Evolutionary conservation across 2,888 invertebrate species (phyloP), one percentile per base, ranked within the genome.

Genomic region (Oscheius sp.): DNA sequence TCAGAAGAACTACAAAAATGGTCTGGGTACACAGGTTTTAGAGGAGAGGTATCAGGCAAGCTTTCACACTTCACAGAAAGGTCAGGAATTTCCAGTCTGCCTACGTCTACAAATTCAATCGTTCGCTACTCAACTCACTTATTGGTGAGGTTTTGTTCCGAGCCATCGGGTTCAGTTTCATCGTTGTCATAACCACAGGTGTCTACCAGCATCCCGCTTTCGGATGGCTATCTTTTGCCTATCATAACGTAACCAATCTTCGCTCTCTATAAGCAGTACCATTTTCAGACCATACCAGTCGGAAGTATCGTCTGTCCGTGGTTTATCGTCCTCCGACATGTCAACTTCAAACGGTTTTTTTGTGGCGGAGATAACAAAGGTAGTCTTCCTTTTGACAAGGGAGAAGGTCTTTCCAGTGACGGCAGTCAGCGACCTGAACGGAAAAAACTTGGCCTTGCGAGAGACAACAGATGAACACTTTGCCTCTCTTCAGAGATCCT

Each of bases 91-190:
- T 65, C 1, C 13, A 68, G 55, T n/a, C 32, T 1, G 53, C 55
- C n/a, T 68, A 68, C 33, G 68, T 35, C n/a, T 68, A 68, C 37
- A 53, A 68, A 68, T 68, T 68, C 42, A 68, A 68, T 33, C 35
- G 68, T 21, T 68, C 68, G 2, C 53, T 68, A n/a, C 35, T 68
- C 11, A 33, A 55, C 13, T 68, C 68, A 21, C 68, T 68, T 7
- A 33, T 55, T 7, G 68, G 68, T 1, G 68, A 68, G 53, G 68
- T 68, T 9, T 35, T 68, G 7, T 68, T 53, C 21, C 68, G 68
- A n/a, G 53, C 55, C 10, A 29, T 35, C 35, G 68, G 55, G 13
- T 68, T 68, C 68, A n/a, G 33, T 9, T 68, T 29, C 10, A 55
- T 68, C 29, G 21, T 51, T 9, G 55, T 55, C 21, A 9, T 55